These are phyloP conservation scores for Dryococelus australis DNA, from an alignment of 2,888 invertebrate species.

Conservation along the genomic window DNA sequence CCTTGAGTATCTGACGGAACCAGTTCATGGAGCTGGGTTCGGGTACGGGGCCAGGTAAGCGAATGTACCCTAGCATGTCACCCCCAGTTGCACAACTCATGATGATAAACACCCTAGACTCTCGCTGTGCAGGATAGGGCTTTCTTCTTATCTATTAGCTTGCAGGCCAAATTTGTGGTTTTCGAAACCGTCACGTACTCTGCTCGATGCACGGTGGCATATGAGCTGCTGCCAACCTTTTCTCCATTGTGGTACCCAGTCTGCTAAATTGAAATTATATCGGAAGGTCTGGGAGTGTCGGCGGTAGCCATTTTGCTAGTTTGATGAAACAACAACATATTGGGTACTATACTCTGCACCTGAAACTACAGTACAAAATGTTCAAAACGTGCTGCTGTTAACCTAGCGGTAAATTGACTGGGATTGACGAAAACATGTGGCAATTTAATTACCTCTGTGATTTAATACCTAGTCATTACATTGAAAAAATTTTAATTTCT, in stretches of 20 bases:
- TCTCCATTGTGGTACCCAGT: no score
- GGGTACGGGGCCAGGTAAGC: slow-evolving; percentile 76
- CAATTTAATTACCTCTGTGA: no score
- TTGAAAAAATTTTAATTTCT: no score
- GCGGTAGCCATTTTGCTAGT: slow-evolving; percentile 68
- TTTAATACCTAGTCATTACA: no score
- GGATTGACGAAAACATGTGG: no score
- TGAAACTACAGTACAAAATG: no score
- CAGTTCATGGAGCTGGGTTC: slow-evolving; percentile 82
- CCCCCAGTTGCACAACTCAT: slow-evolving; percentile 93
- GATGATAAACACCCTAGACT: slow-evolving; percentile 85
- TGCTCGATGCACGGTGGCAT: no score
- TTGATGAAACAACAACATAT: no score
- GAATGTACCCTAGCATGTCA: slow-evolving; percentile 85
- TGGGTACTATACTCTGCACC: no score
- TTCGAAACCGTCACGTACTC: slow-evolving; percentile 74
- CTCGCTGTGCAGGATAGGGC: slow-evolving; percentile 83
- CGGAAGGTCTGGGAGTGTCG: slow-evolving; percentile 79
- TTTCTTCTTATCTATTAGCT: slow-evolving; percentile 90
- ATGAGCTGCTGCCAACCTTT: no score
- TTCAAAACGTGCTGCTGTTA: no score
- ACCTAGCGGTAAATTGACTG: no score
- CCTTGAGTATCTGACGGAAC: slow-evolving; percentile 87
- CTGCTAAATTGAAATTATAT: slow-evolving; percentile 63
- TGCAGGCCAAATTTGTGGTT: slow-evolving; percentile 82